phyloP scores from a whole-genome alignment of 1,140 invertebrate genomes.

The Pissodes strobi region DNA sequence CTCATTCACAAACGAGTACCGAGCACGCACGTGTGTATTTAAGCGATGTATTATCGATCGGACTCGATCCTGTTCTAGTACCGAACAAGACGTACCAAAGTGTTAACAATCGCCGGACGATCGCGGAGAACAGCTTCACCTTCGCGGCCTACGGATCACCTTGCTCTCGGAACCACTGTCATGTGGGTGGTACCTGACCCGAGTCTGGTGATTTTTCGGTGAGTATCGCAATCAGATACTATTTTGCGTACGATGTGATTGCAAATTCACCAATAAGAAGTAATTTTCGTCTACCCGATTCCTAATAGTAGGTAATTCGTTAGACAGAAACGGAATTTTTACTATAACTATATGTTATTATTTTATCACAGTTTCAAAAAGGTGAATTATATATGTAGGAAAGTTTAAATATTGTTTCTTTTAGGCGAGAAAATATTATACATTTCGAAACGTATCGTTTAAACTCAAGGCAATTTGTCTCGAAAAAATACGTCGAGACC shows the following conservation, averaged over 20 bases:
- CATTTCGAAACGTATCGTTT: too few relatives aligned
- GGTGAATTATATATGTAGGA: too few relatives aligned
- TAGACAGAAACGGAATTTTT: too few relatives aligned
- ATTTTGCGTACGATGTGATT: not conserved
- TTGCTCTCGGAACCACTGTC: slow-evolving; percentile 31
- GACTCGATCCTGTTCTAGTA: slow-evolving; percentile 34
- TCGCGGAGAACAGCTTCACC: slow-evolving; percentile 34
- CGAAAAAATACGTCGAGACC: too few relatives aligned
- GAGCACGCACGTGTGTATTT: slow-evolving; percentile 28
- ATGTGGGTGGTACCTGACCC: slow-evolving; percentile 23
- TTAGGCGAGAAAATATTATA: too few relatives aligned
- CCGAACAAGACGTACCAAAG: slow-evolving; percentile 30
- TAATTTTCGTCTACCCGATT: too few relatives aligned
- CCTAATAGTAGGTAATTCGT: too few relatives aligned
- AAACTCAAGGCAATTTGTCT: too few relatives aligned
- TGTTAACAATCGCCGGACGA: slow-evolving; percentile 35
- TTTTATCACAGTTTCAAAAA: too few relatives aligned
- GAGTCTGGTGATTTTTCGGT: slow-evolving; percentile 16
- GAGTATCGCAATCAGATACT: not conserved
- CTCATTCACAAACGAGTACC: slow-evolving; percentile 29
- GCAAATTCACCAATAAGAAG: not conserved
- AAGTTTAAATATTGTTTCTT: too few relatives aligned
- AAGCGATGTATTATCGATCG: slow-evolving; percentile 31
- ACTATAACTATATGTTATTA: too few relatives aligned
- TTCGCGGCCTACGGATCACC: slow-evolving; percentile 39